Evolutionary conservation across 2,888 invertebrate genomes (phyloP), one percentile per base, ranked within the genome.

Genomic region (Syrista parreyssii): DNA sequence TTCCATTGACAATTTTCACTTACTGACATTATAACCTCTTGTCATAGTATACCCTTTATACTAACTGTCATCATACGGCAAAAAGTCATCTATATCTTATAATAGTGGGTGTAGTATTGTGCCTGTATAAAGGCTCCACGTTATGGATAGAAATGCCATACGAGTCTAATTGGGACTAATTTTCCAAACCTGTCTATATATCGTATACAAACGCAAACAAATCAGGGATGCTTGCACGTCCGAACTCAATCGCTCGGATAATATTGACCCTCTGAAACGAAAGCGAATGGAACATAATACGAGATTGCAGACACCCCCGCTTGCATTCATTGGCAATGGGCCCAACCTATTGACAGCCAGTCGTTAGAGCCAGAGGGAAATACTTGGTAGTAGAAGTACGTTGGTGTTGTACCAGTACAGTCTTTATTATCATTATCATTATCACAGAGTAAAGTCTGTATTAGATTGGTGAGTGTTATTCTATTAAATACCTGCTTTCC

Each of bases 141-240:
- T 55, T 55, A 55, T 23, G 15, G 71, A 11, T 31, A 12, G 31
- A 71, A 71, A 31, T 35, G n/a, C 74, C 79, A 82, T 85, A 83
- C 83, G 82, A 82, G 69, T 85, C 84, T 89, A 91, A 91, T 91
- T 89, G 89, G 87, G 81, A 87, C 88, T 90, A 91, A 91, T 91
- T 91, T 89, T 76, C 80, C 75, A 85, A 84, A 87, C 88, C 88
- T 88, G 87, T 83, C 83, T 83, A 77, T 71, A 78, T 77, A 77
- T 80, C 75, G 81, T 82, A 84, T 79, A 86, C 87, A 85, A 86
- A 85, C 80, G 88, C 88, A 91, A 91, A 91, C 88, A 90, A 84
- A 90, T 86, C 84, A 76, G 85, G 86, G 85, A 85, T 84, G 84
- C 79, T 72, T 79, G 79, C 83, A 77, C 79, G 82, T 81, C 79